These are phyloP conservation scores for Lophotis ruficrista DNA, from an alignment of 2,113 vertebrate genomes.

Conservation along the genomic window DNA sequence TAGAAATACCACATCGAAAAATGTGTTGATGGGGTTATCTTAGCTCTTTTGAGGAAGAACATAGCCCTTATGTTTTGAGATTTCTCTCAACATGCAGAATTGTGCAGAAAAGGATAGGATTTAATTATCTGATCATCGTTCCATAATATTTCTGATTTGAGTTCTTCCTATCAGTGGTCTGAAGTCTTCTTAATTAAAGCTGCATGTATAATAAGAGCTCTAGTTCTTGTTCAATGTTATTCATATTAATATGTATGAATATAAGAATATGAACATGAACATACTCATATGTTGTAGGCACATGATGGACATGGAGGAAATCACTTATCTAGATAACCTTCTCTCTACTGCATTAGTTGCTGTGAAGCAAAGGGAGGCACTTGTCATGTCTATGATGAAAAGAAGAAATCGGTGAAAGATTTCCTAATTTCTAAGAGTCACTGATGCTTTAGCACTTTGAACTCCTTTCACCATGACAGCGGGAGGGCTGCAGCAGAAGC, in stretches of 20 bases:
- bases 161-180: neutral
- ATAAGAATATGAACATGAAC: neutral
- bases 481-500: neutral
- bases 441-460: neutral
- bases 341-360: neutral
- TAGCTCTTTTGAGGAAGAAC: neutral
- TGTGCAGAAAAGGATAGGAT: neutral
- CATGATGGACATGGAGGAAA: neutral
- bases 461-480: neutral
- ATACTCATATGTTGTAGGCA: neutral
- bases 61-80: neutral
- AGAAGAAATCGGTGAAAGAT: neutral
- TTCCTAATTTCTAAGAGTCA: neutral
- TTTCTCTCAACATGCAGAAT: neutral
- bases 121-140: neutral
- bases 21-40: neutral
- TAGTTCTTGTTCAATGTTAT: neutral
- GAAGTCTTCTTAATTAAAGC: neutral
- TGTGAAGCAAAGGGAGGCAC: neutral
- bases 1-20: neutral
- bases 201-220: neutral
- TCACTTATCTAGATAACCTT: neutral
- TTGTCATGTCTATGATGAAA: neutral
- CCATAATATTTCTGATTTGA: neutral
- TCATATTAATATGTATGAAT: neutral